These are phyloP conservation scores for Melikaiella ostensackeni DNA, from an alignment of 2,888 invertebrate species.

Conservation along the genomic window DNA sequence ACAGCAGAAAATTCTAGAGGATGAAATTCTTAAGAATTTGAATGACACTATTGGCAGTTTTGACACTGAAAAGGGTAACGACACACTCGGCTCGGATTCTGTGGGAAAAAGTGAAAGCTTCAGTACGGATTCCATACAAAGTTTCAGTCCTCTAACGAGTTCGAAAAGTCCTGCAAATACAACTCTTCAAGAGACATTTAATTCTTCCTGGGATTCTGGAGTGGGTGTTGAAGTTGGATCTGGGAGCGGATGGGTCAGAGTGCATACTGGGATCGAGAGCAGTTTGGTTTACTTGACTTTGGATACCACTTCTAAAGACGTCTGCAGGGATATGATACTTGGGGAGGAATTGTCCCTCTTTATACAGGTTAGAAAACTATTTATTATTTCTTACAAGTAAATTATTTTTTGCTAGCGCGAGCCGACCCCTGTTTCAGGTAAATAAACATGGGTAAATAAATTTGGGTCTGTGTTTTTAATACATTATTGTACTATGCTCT, in stretches of 20 bases:
- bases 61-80: slow-evolving; percentile 62
- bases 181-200: slow-evolving; percentile 58
- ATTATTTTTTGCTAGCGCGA: not conserved
- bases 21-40: slow-evolving; percentile 67
- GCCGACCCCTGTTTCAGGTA: too few species aligned
- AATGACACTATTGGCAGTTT: slow-evolving; percentile 72
- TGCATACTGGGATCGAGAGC: slow-evolving; percentile 81
- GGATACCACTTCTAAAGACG: slow-evolving; percentile 79
- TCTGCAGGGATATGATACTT: slow-evolving; percentile 79
- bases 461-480: too few species aligned
- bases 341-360: slow-evolving; percentile 73
- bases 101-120: slow-evolving; percentile 60
- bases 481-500: too few species aligned
- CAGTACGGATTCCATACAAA: slow-evolving; percentile 68
- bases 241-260: slow-evolving; percentile 81
- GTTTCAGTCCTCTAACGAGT: slow-evolving; percentile 57
- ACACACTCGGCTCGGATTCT: slow-evolving; percentile 46
- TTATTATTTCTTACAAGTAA: not conserved
- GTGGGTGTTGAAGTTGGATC: slow-evolving; percentile 79
- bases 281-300: slow-evolving; percentile 81
- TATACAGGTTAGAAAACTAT: slow-evolving; percentile 67
- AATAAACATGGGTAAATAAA: too few species aligned
- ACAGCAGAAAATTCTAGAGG: slow-evolving; percentile 53
- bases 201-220: slow-evolving; percentile 75
- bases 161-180: slow-evolving; percentile 29